phyloP scores from a whole-genome alignment of 92 coral and sea anemone species.

The Desmophyllum pertusum region DNA sequence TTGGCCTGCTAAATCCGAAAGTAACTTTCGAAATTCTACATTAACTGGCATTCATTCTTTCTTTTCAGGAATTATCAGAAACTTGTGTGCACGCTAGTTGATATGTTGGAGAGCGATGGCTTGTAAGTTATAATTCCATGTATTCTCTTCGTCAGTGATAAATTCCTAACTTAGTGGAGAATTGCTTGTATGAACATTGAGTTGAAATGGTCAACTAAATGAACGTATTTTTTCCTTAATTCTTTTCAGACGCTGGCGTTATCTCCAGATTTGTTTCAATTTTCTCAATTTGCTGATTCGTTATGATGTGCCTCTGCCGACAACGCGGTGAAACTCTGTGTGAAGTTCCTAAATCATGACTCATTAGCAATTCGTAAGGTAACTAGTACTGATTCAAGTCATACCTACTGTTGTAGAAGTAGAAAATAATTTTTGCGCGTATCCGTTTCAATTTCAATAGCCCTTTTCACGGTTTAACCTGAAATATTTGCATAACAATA shows the following conservation, averaged over 20 bases:
- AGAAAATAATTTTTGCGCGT: no score
- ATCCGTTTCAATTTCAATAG: no score
- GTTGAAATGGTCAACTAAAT: neutral
- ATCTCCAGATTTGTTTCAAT: constrained; percentile 84
- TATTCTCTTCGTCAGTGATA: no score
- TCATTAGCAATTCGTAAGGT: constrained; percentile 95
- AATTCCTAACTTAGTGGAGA: no score
- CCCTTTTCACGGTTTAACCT: no score
- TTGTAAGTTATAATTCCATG: constrained; percentile 68
- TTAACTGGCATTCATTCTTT: no score
- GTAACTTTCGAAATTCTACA: no score
- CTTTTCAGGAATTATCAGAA: constrained; percentile 75
- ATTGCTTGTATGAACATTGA: neutral
- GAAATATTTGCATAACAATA: no score
- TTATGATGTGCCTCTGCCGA: constrained; percentile 83
- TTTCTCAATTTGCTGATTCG: constrained; percentile 83
- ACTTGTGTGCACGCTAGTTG: constrained; percentile 73
- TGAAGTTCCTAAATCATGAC: constrained; percentile 82
- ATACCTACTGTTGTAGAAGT: no score
- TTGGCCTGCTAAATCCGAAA: no score
- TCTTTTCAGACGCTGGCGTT: constrained; percentile 94
- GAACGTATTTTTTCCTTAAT: neutral
- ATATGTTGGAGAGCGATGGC: constrained; percentile 72
- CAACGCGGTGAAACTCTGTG: constrained; percentile 66
- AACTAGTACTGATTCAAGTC: neutral